A percentile compares a stretch with the other conserved stretches of the same genome.
phyloP scores from a whole-genome alignment of 2,797 vertebrate genomes.

The Bothrops alternatus region DNA sequence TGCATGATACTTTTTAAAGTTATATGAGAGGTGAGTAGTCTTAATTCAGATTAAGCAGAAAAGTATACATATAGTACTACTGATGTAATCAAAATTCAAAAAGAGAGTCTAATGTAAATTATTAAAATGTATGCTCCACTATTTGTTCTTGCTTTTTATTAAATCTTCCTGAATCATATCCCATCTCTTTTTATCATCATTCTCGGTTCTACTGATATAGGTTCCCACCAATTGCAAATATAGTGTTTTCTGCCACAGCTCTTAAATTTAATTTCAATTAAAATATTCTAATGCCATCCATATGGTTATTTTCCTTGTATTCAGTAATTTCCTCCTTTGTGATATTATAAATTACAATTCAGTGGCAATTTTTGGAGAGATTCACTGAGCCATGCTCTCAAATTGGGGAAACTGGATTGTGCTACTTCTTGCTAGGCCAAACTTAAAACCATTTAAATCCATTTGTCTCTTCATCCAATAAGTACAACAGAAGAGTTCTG shows the following conservation, averaged over 20 bases:
- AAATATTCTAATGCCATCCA: neutral
- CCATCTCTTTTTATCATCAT: neutral
- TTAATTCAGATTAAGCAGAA: neutral
- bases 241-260: neutral
- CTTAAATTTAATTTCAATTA: neutral
- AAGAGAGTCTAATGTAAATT: neutral
- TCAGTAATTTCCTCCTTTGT: neutral
- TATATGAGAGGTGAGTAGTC: neutral
- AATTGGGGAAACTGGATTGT: neutral
- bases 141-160: neutral
- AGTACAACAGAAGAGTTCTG: neutral
- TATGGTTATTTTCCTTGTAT: neutral
- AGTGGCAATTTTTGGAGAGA: neutral
- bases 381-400: neutral
- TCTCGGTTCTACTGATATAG: neutral
- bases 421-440: neutral
- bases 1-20: neutral
- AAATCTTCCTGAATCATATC: neutral
- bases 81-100: neutral
- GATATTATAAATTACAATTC: neutral
- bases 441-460: neutral
- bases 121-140: neutral
- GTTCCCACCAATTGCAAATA: neutral
- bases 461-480: neutral
- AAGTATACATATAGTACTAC: neutral